Evolutionary conservation across 1,140 invertebrate genomes (phyloP), one percentile per base, ranked within the genome.

Genomic region (Drosophila jambulina): DNA sequence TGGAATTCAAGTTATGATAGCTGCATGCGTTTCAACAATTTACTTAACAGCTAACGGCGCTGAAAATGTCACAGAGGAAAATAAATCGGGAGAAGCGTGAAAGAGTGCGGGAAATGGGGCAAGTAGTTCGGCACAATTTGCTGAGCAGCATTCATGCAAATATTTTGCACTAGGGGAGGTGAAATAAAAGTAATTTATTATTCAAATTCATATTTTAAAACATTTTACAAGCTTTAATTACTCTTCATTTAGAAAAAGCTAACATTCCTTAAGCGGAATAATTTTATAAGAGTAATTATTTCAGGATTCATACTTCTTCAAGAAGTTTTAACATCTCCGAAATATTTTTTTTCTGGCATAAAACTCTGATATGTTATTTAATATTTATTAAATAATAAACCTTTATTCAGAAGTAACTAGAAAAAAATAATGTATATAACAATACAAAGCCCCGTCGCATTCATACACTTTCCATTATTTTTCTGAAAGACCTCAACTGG

Each of bases 1-100:
- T 61, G 54, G 61, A 56, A 76, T 87, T 74, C 69, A 59, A 90
- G 80, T 75, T 87, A 88, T 87, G 85, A 87, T 87, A 87, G 85
- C 74, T 80, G 75, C 83, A 75, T 80, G 80, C 77, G 64, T 78
- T 80, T 80, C 72, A 80, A 84, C 84, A 68, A 88, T 87, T 84
- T 88, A 84, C 76, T 80, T 77, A 67, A 80, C 71, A 74, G 82
- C 60, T 82, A 82, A 86, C 78, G 71, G 64, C 36, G 62, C 67
- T 45, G 56, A 54, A 78, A 78, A 70, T 69, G 61, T 58, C 60
- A 54, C 40, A 34, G 49, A 48, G 12, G 25, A 59, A 49, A 45
- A 51, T 60, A 67, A 70, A 64, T 58, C 56, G 62, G 40, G 45
- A 6, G 9, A 17, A 27, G 60, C 45, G 67, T 71, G 53, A 23